Evolutionary conservation across 2,113 vertebrate species (phyloP).

Genomic region (Perca schrenkii): DNA sequence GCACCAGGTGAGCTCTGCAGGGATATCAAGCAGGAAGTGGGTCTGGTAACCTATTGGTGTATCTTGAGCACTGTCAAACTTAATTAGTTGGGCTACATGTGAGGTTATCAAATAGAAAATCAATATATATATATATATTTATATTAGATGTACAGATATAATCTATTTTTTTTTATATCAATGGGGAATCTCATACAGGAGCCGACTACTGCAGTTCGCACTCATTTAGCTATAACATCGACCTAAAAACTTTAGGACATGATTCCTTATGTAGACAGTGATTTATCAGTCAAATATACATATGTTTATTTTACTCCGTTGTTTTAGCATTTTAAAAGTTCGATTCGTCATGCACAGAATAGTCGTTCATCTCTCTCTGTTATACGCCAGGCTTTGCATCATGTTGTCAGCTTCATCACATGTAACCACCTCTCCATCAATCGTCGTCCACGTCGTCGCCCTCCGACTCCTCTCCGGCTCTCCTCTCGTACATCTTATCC

Average conservation of each 20-base stretch:
- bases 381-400: conserved; percentile 74
- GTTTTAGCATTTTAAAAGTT: conserved; percentile 77
- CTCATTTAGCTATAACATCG: conserved; percentile 78
- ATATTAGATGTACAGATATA: conserved; percentile 28
- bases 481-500: conserved; percentile 93
- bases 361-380: conserved; percentile 62
- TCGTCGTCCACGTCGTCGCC: conserved; percentile 96
- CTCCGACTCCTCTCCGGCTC: conserved; percentile 91
- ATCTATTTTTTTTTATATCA: conserved; percentile 45
- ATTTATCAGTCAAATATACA: conserved; percentile 84
- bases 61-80: conserved; percentile 70
- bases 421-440: conserved; percentile 78
- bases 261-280: conserved; percentile 80
- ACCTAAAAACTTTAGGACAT: conserved; percentile 79
- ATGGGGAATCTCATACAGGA: conserved; percentile 74
- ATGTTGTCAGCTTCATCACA: conserved; percentile 67
- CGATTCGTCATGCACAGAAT: conserved; percentile 82
- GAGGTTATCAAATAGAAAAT: conserved; percentile 69
- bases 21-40: conserved; percentile 63
- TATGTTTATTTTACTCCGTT: conserved; percentile 62
- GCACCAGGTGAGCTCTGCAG: conserved; percentile 68
- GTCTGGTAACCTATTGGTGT: conserved; percentile 36
- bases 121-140: conserved; percentile 43
- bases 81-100: conserved; percentile 74
- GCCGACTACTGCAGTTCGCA: conserved; percentile 75